These are phyloP conservation scores for Podarcis cretensis DNA, from an alignment of 2,113 vertebrate species.

Conservation along the genomic window DNA sequence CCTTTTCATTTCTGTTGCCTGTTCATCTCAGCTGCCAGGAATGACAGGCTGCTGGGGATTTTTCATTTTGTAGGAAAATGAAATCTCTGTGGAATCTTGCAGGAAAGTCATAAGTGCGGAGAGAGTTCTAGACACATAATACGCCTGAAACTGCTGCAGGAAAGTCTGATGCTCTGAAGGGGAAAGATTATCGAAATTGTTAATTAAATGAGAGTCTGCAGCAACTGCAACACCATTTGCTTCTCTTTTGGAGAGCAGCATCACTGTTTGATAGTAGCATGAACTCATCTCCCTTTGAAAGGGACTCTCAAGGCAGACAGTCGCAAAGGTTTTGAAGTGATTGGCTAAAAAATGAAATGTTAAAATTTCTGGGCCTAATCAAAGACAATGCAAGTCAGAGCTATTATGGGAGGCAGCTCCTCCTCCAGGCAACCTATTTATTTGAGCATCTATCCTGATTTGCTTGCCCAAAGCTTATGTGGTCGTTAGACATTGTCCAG, in stretches of 20 bases:
- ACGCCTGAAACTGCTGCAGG: constrained; percentile 7
- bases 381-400: background rate
- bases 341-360: background rate
- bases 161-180: constrained; percentile 28
- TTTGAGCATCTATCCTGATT: too few species aligned
- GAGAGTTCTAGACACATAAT: constrained; percentile 14
- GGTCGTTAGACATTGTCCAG: too few species aligned
- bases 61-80: background rate
- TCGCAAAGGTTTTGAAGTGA: background rate
- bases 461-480: too few species aligned
- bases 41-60: background rate
- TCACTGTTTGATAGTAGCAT: background rate
- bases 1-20: background rate
- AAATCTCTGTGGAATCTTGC: constrained; percentile 1
- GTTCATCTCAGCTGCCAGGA: constrained; percentile 5
- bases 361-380: background rate
- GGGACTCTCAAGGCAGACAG: constrained; percentile 4
- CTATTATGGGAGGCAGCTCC: too few species aligned
- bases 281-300: background rate
- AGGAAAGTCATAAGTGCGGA: background rate
- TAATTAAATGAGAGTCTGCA: constrained; percentile 4
- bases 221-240: background rate
- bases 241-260: background rate
- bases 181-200: background rate
- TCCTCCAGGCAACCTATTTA: too few species aligned